Conservation (phyloP, 1,140 invertebrate genomes). For the Drosophila melanica region DNA sequence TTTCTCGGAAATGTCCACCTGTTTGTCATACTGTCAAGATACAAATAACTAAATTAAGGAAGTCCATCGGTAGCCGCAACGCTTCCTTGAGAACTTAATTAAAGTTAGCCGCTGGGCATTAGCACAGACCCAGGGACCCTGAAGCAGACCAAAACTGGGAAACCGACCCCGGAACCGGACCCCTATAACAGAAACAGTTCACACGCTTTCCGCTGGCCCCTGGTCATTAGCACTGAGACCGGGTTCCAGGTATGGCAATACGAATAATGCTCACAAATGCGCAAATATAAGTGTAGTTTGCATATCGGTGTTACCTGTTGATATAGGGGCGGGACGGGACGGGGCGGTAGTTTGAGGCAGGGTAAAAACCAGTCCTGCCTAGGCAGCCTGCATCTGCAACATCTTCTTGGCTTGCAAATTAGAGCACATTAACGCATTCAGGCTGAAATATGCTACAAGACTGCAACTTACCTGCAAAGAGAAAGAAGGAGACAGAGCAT, state of each 20-base stretch:
- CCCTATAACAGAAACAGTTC: conserved; percentile 31
- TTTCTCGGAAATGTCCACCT: conserved; percentile 2
- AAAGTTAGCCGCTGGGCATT: conserved; percentile 24
- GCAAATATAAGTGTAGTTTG: conserved; percentile 63
- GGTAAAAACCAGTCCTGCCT: neutral
- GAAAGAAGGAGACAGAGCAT: neutral
- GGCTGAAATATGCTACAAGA: conserved; percentile 42
- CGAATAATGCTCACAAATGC: conserved; percentile 52
- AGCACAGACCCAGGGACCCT: neutral
- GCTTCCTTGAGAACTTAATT: conserved; percentile 49
- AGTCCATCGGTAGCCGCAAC: conserved; percentile 18
- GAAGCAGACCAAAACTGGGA: neutral
- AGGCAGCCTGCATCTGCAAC: conserved; percentile 18
- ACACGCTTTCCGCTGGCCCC: conserved; percentile 36
- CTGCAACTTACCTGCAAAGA: conserved; percentile 66
- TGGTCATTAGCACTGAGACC: conserved; percentile 36
- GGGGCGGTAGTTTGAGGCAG: neutral
- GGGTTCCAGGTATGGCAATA: conserved; percentile 5
- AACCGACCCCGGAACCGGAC: neutral
- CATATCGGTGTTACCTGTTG: conserved; percentile 72
- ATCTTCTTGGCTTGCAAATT: conserved; percentile 68
- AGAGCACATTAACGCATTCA: conserved; percentile 73
- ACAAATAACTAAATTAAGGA: conserved; percentile 38
- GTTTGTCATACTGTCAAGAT: conserved; percentile 26
- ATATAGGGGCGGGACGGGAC: conserved; percentile 38